Conservation (phyloP, 2,797 vertebrate species). For the Lates japonicus region DNA sequence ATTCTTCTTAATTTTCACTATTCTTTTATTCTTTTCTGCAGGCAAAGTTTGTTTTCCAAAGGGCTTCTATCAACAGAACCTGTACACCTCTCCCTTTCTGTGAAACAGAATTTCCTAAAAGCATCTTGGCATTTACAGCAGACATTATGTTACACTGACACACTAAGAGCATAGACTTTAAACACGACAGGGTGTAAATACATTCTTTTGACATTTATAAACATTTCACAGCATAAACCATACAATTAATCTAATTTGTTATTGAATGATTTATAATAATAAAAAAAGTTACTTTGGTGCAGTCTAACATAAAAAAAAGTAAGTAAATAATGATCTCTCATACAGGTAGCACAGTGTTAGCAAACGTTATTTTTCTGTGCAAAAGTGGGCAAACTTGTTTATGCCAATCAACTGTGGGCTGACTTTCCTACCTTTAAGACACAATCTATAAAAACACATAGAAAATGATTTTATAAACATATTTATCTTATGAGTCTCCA, state of each 20-base stretch:
- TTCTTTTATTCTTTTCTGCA: slow-evolving; percentile 45
- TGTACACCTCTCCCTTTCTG: slow-evolving; percentile 1
- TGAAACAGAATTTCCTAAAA: slow-evolving; percentile 31
- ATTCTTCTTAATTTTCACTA: slow-evolving; percentile 33
- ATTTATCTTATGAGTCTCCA: slow-evolving; percentile 13
- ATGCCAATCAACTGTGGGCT: background rate
- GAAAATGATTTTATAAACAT: slow-evolving; percentile 5
- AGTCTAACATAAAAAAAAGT: background rate
- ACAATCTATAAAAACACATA: background rate
- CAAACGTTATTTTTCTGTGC: background rate
- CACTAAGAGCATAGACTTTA: background rate
- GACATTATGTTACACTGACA: slow-evolving; percentile 29
- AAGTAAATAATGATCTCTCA: background rate
- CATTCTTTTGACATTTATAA: slow-evolving; percentile 14
- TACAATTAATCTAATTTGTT: background rate
- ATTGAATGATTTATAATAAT: background rate
- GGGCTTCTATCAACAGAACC: slow-evolving; percentile 36
- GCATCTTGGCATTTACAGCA: slow-evolving; percentile 41
- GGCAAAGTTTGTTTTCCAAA: slow-evolving; percentile 52
- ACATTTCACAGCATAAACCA: background rate
- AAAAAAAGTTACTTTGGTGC: background rate
- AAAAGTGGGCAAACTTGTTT: background rate
- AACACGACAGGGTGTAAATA: background rate
- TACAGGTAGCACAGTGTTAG: background rate
- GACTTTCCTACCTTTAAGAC: slow-evolving; percentile 8